Evolutionary conservation across 2,797 vertebrate species (phyloP).

Genomic region (Rhinichthys osculus): DNA sequence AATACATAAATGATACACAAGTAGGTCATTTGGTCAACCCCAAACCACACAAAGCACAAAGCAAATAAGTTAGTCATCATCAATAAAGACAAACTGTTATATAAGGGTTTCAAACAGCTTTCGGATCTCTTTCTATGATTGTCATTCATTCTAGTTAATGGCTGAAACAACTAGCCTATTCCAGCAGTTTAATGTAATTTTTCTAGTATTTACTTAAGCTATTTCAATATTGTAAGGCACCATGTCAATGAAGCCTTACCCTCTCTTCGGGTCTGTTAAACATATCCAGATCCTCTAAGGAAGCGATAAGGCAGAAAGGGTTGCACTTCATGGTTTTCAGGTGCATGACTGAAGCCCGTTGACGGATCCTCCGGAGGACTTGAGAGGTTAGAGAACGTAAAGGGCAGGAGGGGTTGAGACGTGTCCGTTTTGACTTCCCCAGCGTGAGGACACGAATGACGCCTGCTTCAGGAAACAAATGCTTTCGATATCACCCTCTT

Average conservation of each 20-base stretch:
- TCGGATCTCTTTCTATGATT: not conserved
- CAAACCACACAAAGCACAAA: not conserved
- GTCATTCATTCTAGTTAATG: not conserved
- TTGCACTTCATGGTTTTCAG: constrained; percentile 81
- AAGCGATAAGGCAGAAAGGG: constrained; percentile 86
- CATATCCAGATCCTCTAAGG: constrained; percentile 84
- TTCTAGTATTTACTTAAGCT: not conserved
- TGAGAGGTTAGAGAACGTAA: constrained; percentile 56
- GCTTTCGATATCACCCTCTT: not conserved
- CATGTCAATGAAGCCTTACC: constrained; percentile 76
- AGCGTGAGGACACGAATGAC: constrained; percentile 56
- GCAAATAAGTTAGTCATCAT: not conserved
- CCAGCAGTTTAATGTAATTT: not conserved
- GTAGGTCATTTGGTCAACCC: constrained; percentile 4
- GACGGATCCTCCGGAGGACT: constrained; percentile 58
- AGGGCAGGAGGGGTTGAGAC: constrained; percentile 60
- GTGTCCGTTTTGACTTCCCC: constrained; percentile 60
- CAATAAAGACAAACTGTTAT: not conserved
- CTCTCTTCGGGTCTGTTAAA: constrained; percentile 85
- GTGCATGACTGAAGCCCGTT: constrained; percentile 73
- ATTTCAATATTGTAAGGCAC: not conserved
- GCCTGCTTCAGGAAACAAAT: constrained; percentile 44
- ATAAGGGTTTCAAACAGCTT: not conserved
- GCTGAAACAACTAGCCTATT: not conserved
- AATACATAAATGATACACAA: not conserved